Conservation (phyloP, 2,888 invertebrate species). For the Arrhopalites spinosus region DNA sequence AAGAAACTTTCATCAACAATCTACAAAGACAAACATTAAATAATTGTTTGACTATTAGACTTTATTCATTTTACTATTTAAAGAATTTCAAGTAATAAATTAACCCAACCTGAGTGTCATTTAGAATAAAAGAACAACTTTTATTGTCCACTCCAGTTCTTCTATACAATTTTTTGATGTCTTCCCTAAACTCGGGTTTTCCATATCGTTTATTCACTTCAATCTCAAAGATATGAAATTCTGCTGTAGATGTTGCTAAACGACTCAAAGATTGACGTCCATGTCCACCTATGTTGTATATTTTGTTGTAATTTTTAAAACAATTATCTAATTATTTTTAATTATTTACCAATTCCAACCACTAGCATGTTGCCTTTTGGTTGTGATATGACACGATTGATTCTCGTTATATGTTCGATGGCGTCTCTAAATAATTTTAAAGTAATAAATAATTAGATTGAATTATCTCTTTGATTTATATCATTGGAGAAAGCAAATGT, state of each 20-base stretch:
- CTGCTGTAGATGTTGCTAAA: slow-evolving; percentile 78
- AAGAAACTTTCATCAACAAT: slow-evolving; percentile 82
- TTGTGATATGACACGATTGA: slow-evolving; percentile 80
- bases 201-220: slow-evolving; percentile 73
- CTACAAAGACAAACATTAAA: slow-evolving; percentile 54
- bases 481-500: slow-evolving; percentile 63
- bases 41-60: not conserved
- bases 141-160: slow-evolving; percentile 76
- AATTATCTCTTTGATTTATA: not conserved
- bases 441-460: not conserved
- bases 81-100: not conserved
- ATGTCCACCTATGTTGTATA: slow-evolving; percentile 69
- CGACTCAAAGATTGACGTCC: slow-evolving; percentile 81
- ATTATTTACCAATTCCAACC: slow-evolving; percentile 72
- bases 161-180: slow-evolving; percentile 76
- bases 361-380: slow-evolving; percentile 82
- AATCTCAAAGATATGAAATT: slow-evolving; percentile 77
- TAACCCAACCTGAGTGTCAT: slow-evolving; percentile 71
- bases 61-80: not conserved
- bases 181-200: slow-evolving; percentile 77
- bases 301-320: not conserved
- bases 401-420: slow-evolving; percentile 80
- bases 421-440: slow-evolving; percentile 77
- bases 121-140: slow-evolving; percentile 79
- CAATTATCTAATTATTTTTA: not conserved